These are phyloP conservation scores for Hirtodrosophila confusa DNA, from an alignment of 2,888 invertebrate species.

Conservation along the genomic window DNA sequence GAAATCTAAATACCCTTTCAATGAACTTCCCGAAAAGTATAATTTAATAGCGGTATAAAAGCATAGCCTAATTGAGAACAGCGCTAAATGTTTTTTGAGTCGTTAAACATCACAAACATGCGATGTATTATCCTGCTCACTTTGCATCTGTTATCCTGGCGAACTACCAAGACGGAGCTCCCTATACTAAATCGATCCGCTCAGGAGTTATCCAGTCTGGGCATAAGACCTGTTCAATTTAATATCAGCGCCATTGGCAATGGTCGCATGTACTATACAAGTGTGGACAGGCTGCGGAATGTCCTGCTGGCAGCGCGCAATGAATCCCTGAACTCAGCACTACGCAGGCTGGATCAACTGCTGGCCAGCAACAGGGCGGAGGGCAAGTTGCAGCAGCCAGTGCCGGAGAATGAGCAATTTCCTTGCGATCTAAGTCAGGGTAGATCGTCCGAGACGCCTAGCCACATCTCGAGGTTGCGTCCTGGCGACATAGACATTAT, in stretches of 20 bases:
- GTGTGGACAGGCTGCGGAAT: constrained; percentile 54
- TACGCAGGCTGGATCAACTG: constrained; percentile 22
- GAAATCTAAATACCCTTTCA: not conserved
- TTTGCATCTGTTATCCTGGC: constrained; percentile 2
- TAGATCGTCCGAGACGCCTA: constrained; percentile 78
- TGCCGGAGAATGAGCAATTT: constrained; percentile 63
- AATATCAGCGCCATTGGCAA: constrained; percentile 27
- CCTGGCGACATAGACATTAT: constrained; percentile 87
- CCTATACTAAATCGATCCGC: constrained; percentile 18
- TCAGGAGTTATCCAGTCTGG: constrained; percentile 24
- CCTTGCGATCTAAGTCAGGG: constrained; percentile 17
- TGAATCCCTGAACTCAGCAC: constrained; percentile 15
- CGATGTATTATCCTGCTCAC: not conserved
- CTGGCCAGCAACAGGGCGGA: constrained; percentile 30
- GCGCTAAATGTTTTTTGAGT: not conserved
- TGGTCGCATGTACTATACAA: constrained; percentile 57
- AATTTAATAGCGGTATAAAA: constrained; percentile 14
- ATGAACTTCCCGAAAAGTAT: not conserved
- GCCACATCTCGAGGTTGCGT: constrained; percentile 85
- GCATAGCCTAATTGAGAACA: not conserved
- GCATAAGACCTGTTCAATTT: constrained; percentile 32
- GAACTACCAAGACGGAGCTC: constrained; percentile 9
- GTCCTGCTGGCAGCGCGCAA: constrained; percentile 44
- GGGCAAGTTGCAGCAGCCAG: constrained; percentile 74
- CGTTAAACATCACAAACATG: constrained; percentile 4